Evolutionary conservation across 1,140 invertebrate genomes (phyloP).

Genomic region (Sarcophaga peregrina): DNA sequence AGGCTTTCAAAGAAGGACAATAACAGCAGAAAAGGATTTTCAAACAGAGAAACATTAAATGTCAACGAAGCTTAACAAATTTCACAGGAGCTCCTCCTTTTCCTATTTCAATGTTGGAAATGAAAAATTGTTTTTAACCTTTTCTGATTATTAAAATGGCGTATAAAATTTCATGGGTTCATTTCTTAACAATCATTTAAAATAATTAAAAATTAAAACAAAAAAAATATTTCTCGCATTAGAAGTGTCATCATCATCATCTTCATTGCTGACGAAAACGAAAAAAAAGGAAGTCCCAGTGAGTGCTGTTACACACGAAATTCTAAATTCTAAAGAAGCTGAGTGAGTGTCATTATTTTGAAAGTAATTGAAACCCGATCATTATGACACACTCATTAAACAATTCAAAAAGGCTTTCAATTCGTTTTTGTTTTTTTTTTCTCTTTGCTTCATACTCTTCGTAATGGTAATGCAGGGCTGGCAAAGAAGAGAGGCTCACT

Average conservation of each 20-base stretch:
- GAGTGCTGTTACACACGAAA: background rate
- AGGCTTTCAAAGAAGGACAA: background rate
- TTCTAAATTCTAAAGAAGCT: background rate
- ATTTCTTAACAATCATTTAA: constrained; percentile 18
- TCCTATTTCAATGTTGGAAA: background rate
- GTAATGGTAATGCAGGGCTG: background rate
- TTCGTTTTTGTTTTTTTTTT: background rate
- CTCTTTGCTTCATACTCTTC: background rate
- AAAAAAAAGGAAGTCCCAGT: background rate
- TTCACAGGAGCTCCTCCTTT: background rate
- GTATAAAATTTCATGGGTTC: constrained; percentile 33
- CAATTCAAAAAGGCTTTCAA: constrained; percentile 5
- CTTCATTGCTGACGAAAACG: background rate
- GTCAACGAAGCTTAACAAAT: background rate
- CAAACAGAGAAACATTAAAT: constrained; percentile 13
- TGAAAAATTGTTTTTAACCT: constrained; percentile 22
- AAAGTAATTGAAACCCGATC: constrained; percentile 44
- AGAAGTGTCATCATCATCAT: constrained; percentile 31
- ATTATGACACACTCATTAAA: constrained; percentile 43
- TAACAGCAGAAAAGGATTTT: background rate
- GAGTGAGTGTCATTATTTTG: constrained; percentile 26
- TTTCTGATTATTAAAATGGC: constrained; percentile 35
- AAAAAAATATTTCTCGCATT: background rate
- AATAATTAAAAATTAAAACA: constrained; percentile 20
- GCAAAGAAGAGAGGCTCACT: no score